Base-by-base conservation (phyloP, 2,888 invertebrate genomes). In the Hypolimnas misippus region DNA sequence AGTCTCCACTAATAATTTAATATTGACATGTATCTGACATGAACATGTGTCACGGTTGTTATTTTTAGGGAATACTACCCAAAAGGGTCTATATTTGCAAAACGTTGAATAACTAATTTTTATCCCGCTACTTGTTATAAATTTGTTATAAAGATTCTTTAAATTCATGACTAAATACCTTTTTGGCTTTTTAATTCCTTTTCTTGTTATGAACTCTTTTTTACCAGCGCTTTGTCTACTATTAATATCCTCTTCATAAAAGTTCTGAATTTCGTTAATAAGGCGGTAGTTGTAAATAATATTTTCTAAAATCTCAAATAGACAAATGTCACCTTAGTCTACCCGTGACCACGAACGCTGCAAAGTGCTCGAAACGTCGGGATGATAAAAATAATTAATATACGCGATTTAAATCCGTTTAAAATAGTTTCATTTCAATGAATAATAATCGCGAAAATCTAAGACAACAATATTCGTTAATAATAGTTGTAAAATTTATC, bases 51-150 rank as follows among this genome's bases (percentile, higher is more conserved):
- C 63, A 35, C 63, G 60, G 31, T 61, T 57, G 25, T 21, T 12
- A 42, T 33, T 29, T 31, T 61, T 62, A 29, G 66, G 63, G 21
- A 40, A 56, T 14, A 61, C 29, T 3, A 62, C 53, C 65, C 62
- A 65, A 59, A 59, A 62, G 3, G 62, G 62, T 33, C 62, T 35
- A 14, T 19, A 16, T 49, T 53, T 65, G 51, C 65, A 65, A 62
- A 65, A 65, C 14, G 44, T 55, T 14, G 62, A 59, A 31, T 62
- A 65, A 58, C 49, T 44, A 14, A 56, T 33, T 17, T 46, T 55
- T 21, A 19, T 38, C 4, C 61, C 54, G 29, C 40, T 54, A 53
- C 40, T 38, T 17, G 17, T 16, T 31, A 33, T 54, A 57, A 61
- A 61, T 57, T 65, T 65, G 53, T 50, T 53, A 54, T 57, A 50